A percentile compares a stretch with the other conserved stretches of the same genome.
phyloP scores from a whole-genome alignment of 2,113 vertebrate genomes.

The Pachycephala philippinensis region DNA sequence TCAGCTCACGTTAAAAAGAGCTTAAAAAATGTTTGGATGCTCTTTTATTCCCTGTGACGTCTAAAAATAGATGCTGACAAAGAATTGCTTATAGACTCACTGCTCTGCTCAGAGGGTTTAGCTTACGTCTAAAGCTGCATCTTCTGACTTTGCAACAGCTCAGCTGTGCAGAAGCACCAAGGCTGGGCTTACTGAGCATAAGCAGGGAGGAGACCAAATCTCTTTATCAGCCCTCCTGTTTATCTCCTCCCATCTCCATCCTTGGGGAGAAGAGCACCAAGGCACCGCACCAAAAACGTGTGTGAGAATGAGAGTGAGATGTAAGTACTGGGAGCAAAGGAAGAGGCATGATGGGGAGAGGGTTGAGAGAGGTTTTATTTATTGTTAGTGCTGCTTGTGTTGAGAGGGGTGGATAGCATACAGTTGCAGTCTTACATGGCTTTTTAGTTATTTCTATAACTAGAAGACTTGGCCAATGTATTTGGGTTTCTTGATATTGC shows the following conservation, averaged over 20 bases:
- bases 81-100: not conserved
- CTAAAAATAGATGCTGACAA: not conserved
- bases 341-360: not conserved
- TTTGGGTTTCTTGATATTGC: not conserved
- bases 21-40: not conserved
- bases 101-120: not conserved
- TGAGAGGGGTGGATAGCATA: not conserved
- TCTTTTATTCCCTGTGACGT: not conserved
- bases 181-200: fast-evolving
- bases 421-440: no score
- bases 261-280: not conserved
- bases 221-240: not conserved
- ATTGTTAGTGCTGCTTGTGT: not conserved
- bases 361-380: not conserved
- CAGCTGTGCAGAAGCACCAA: not conserved
- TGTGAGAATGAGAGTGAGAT: fast-evolving
- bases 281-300: fast-evolving
- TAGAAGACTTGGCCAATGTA: not conserved
- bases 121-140: not conserved
- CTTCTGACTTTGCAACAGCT: not conserved
- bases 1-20: not conserved
- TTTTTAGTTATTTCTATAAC: not conserved
- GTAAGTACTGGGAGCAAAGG: not conserved
- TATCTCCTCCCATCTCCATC: not conserved
- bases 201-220: not conserved